These are phyloP conservation scores for Chrysemys picta DNA, from an alignment of 2,113 vertebrate species.

Conservation along the genomic window DNA sequence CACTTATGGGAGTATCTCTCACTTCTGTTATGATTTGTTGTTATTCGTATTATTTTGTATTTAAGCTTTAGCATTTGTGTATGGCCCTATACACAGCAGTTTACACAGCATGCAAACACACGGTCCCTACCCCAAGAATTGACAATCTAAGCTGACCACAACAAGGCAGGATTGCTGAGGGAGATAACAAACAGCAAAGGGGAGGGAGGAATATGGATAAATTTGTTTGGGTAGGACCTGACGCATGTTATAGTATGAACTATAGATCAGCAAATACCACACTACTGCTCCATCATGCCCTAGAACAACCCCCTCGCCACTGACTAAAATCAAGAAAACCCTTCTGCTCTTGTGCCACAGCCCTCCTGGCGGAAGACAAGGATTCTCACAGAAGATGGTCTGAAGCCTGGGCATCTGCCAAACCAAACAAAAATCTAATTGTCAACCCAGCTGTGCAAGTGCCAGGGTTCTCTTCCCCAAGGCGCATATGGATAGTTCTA, in stretches of 20 bases:
- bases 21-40: background rate
- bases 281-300: too few species aligned
- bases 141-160: background rate
- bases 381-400: too few species aligned
- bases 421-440: too few species aligned
- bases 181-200: background rate
- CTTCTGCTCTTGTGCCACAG: too few species aligned
- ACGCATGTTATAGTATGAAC: background rate
- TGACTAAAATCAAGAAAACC: too few species aligned
- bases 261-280: too few species aligned
- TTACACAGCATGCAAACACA: background rate
- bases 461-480: too few species aligned
- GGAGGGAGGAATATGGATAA: rapidly evolving
- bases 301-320: too few species aligned
- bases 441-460: too few species aligned
- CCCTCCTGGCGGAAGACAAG: too few species aligned
- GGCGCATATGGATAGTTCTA: too few species aligned
- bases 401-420: too few species aligned
- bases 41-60: background rate
- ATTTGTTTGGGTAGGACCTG: background rate
- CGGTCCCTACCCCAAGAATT: background rate
- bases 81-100: background rate
- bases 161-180: background rate
- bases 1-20: background rate
- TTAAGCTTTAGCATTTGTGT: background rate